A percentile compares a stretch with the other conserved stretches of the same genome.
Conservation (phyloP, 2,113 vertebrate species). For the Takifugu flavidus region DNA sequence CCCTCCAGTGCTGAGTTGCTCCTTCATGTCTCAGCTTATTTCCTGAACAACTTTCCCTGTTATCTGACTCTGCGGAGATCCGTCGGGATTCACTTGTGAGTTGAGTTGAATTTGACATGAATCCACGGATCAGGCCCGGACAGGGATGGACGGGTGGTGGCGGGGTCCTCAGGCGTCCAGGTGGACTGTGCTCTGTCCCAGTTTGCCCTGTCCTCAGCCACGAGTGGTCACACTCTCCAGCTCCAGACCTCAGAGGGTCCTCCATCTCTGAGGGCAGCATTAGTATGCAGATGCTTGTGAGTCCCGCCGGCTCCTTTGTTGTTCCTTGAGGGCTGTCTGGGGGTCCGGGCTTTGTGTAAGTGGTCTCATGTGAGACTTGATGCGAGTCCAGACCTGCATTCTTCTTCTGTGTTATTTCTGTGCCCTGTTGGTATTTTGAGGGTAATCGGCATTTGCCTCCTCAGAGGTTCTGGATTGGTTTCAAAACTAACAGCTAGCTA, state of each 20-base stretch:
- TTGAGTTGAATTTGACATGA: too few relatives aligned
- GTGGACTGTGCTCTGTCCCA: constrained; percentile 8
- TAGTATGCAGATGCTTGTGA: constrained; percentile 58
- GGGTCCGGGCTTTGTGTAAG: constrained; percentile 30
- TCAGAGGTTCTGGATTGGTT: too few relatives aligned
- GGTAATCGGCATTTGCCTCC: too few relatives aligned
- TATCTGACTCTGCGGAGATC: too few relatives aligned
- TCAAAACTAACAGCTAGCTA: too few relatives aligned
- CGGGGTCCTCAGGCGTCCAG: background rate
- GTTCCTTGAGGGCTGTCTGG: constrained; percentile 43
- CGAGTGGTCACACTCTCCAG: constrained; percentile 31
- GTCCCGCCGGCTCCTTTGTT: constrained; percentile 50
- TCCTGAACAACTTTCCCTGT: constrained; percentile 11
- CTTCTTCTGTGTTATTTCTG: too few relatives aligned
- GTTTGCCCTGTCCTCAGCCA: constrained; percentile 11
- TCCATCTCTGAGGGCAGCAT: constrained; percentile 46
- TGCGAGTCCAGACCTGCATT: constrained; percentile 2
- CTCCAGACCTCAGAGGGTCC: constrained; percentile 42
- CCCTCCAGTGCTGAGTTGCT: constrained; percentile 2
- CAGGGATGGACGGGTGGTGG: too few relatives aligned
- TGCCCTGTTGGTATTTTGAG: too few relatives aligned
- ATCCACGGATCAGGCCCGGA: background rate
- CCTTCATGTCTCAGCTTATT: constrained; percentile 6
- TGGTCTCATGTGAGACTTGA: constrained; percentile 34
- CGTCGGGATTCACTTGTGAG: background rate